phyloP scores from a whole-genome alignment of 2,113 vertebrate species.

The Malurus cyaneus region DNA sequence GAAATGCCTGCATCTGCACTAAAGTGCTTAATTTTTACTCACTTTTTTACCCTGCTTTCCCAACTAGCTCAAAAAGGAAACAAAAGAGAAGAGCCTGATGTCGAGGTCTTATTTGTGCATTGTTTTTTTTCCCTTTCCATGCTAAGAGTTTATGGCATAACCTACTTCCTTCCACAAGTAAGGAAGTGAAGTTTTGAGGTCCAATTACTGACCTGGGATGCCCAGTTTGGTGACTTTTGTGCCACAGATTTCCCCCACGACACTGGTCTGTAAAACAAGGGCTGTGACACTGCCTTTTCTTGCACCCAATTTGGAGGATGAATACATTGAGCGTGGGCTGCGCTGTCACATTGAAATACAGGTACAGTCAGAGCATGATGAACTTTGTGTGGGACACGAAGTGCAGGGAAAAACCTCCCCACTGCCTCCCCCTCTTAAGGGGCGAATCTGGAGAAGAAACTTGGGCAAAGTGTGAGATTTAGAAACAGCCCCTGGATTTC shows the following conservation, averaged over 20 bases:
- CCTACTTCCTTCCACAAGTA: background rate
- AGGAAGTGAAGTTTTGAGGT: background rate
- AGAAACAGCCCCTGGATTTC: background rate
- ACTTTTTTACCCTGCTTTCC: background rate
- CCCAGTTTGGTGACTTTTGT: background rate
- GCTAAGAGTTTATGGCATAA: background rate
- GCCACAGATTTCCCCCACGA: background rate
- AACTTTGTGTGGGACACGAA: constrained; percentile 39
- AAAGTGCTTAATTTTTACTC: background rate
- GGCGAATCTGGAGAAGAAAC: background rate
- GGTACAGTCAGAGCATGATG: constrained; percentile 24
- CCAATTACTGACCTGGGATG: background rate
- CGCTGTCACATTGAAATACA: background rate
- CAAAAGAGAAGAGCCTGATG: background rate
- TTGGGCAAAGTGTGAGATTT: background rate
- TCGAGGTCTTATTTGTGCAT: too few species aligned
- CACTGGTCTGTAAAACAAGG: background rate
- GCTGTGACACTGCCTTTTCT: background rate
- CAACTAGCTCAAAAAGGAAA: background rate
- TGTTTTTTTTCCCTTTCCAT: background rate
- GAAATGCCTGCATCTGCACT: background rate
- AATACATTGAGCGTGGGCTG: background rate
- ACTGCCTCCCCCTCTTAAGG: background rate
- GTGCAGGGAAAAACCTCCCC: background rate
- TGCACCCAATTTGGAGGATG: background rate